Percentiles rank a stretch among this genome's conserved stretches.
Conservation (phyloP, 1,140 invertebrate genomes). For the Atta texana region DNA sequence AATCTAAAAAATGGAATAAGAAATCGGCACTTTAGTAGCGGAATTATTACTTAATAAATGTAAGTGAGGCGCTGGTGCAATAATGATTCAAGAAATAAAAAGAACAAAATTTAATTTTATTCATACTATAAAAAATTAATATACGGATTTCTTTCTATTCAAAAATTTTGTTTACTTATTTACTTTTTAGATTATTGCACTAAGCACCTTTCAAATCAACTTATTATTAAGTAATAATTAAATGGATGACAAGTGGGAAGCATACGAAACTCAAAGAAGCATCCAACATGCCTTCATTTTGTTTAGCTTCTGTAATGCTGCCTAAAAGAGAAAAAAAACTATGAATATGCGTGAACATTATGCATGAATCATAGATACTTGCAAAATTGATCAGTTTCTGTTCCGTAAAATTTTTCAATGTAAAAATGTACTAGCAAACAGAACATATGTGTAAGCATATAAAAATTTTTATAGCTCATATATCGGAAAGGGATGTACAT, state of each 20-base stretch:
- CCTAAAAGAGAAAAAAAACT: slow-evolving; percentile 85
- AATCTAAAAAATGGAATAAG: neutral
- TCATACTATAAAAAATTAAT: neutral
- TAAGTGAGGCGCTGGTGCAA: neutral
- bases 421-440: neutral
- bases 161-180: neutral
- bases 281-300: slow-evolving; percentile 88
- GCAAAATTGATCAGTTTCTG: slow-evolving; percentile 34
- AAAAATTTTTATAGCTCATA: slow-evolving; percentile 26
- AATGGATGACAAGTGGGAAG: slow-evolving; percentile 53
- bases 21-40: neutral
- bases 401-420: slow-evolving; percentile 2
- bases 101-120: neutral
- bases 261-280: slow-evolving; percentile 80
- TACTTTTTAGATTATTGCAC: slow-evolving; percentile 23
- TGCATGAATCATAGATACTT: slow-evolving; percentile 16
- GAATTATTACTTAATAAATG: neutral
- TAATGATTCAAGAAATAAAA: neutral
- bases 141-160: neutral
- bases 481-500: neutral
- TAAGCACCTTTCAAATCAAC: neutral
- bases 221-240: slow-evolving; percentile 66
- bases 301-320: slow-evolving; percentile 87
- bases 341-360: slow-evolving; percentile 69
- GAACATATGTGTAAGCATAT: neutral